Conservation (phyloP, 1,140 invertebrate genomes). For the Trachymyrmex cornetzi region DNA sequence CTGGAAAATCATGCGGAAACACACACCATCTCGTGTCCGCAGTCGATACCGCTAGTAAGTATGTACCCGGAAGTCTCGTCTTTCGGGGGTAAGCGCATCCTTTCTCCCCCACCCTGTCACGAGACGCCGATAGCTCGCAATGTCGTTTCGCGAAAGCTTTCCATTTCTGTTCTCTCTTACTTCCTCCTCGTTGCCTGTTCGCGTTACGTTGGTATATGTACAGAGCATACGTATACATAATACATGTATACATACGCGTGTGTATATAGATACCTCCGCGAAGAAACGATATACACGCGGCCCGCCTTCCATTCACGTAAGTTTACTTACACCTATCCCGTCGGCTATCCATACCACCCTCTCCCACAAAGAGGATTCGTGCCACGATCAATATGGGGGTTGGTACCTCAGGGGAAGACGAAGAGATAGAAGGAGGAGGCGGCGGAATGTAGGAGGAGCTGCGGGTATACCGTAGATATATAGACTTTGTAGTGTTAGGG, state of each 20-base stretch:
- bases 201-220: background rate
- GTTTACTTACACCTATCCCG: conserved; percentile 81
- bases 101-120: conserved; percentile 28
- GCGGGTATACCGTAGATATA: conserved; percentile 78
- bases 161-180: conserved; percentile 3
- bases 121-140: conserved; percentile 72
- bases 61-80: conserved; percentile 67
- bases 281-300: conserved; percentile 56
- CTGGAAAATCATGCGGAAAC: conserved; percentile 54
- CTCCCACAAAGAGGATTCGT: conserved; percentile 83
- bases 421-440: conserved; percentile 64
- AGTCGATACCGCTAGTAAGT: conserved; percentile 55
- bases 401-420: conserved; percentile 75
- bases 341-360: conserved; percentile 72
- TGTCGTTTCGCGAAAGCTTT: conserved; percentile 58
- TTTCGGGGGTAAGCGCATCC: conserved; percentile 63
- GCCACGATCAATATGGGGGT: conserved; percentile 83
- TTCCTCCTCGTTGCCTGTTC: conserved; percentile 52
- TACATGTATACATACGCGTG: background rate
- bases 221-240: background rate
- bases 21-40: conserved; percentile 20
- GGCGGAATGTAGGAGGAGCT: conserved; percentile 58
- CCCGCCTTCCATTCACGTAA: conserved; percentile 76
- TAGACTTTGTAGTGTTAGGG: conserved; percentile 83
- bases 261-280: conserved; percentile 8